Evolutionary conservation across 2,797 vertebrate genomes (phyloP).

Genomic region (Girardinus metallicus): DNA sequence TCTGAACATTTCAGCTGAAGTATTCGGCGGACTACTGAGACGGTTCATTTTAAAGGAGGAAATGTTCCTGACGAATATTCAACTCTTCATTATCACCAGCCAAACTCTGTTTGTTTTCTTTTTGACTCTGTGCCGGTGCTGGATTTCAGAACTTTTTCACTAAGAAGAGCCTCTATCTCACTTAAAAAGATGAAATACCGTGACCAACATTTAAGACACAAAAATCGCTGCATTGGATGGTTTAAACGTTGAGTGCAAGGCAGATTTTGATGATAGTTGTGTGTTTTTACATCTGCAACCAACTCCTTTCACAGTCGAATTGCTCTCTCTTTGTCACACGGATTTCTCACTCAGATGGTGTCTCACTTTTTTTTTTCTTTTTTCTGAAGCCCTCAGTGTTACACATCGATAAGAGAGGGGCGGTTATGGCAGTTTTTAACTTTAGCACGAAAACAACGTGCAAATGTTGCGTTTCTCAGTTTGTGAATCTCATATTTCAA

Average conservation of each 20-base stretch:
- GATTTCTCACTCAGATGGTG: not conserved
- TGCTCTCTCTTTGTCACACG: not conserved
- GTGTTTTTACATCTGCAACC: constrained; percentile 4
- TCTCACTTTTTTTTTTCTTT: no score
- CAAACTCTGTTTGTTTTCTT: not conserved
- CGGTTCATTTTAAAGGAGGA: not conserved
- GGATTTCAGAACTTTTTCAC: not conserved
- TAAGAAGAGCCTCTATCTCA: not conserved
- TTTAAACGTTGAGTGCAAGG: not conserved
- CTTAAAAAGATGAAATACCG: not conserved
- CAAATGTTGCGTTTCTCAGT: not conserved
- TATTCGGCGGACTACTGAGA: not conserved
- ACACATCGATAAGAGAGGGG: not conserved
- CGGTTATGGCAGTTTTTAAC: not conserved
- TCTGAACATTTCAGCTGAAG: not conserved
- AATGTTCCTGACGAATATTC: not conserved
- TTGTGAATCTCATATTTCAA: not conserved
- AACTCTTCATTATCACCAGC: constrained; percentile 2
- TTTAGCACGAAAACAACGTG: not conserved
- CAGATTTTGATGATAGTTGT: not conserved
- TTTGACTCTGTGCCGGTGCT: not conserved
- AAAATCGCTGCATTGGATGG: not conserved
- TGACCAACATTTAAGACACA: not conserved
- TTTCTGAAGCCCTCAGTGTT: not conserved
- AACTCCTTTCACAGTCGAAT: not conserved